A percentile compares a stretch with the other conserved stretches of the same genome.
These are phyloP conservation scores for Peromyscus leucopus DNA, from an alignment of 2,113 vertebrate genomes.

Conservation along the genomic window DNA sequence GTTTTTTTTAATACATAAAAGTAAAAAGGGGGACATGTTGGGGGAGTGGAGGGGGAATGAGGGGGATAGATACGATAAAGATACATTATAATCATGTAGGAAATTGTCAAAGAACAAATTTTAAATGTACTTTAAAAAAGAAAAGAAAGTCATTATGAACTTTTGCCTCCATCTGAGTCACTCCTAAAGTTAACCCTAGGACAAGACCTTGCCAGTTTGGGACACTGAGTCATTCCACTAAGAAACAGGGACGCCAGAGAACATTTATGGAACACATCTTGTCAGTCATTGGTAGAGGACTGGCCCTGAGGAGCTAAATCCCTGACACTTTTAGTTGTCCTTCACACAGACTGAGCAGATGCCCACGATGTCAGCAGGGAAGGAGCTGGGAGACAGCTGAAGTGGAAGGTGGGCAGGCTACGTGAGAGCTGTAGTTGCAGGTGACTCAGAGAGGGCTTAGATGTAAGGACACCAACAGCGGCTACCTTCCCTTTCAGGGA, in stretches of 20 bases:
- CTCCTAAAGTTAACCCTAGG: neutral
- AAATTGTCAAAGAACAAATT: no score
- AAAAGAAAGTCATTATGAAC: neutral
- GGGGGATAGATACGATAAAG: neutral
- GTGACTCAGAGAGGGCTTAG: neutral
- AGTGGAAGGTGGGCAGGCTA: neutral
- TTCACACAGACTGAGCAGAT: neutral
- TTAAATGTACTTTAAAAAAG: no score
- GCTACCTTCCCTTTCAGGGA: neutral
- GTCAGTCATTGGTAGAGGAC: neutral
- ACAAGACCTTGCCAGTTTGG: neutral
- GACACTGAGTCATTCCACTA: neutral
- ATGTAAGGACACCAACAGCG: neutral
- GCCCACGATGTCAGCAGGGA: neutral
- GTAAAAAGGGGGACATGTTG: no score
- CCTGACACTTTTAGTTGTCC: neutral
- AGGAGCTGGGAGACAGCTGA: neutral
- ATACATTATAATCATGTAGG: neutral
- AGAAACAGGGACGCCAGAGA: neutral
- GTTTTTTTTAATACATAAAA: neutral
- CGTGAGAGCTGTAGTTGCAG: neutral
- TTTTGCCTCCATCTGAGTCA: neutral
- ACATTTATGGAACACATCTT: neutral
- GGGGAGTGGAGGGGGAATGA: no score
- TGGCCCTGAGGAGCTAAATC: neutral